Evolutionary conservation across 2,797 vertebrate genomes (phyloP), one percentile per base, ranked within the genome.

Genomic region (Denticeps clupeoides): DNA sequence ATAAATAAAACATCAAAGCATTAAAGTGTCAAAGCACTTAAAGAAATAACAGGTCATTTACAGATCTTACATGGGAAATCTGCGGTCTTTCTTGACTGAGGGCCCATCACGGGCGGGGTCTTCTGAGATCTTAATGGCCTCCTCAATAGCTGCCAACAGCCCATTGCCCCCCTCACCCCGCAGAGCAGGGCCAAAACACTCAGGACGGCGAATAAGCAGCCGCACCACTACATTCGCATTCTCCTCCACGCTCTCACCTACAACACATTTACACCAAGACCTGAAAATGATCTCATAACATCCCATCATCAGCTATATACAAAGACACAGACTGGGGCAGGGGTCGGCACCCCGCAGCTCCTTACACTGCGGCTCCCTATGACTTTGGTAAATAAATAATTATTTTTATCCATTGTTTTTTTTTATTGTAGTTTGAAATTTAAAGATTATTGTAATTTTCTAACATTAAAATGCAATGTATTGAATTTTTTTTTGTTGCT

Each of bases 141-240:
- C 93, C 51, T 96, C 90, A 10, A 97, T 91, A 49, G 91, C 90
- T 0, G 88, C 89, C 57, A 97, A 61, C 8, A 97, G 78, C 22
- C 91, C 93, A 0, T 90, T 91, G 21, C 93, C 91, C 0, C 93
- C 93, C 69, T 95, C 91, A 0, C 93, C 91, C 56, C 92, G 73
- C 47, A 97, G 81, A 4, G 93, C 93, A 0, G 93, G 93, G 22
- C 93, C 93, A 0, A 97, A 97, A 65, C 91, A 94, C 65, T 97
- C 91, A 0, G 91, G 91, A 4, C 92, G 79, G 1, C 91, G 87
- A 62, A 96, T 95, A 37, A 95, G 82, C 62, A 97, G 82, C 15
- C 90, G 83, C 0, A 97, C 91, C 22, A 95, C 93, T 31, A 97
- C 93, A 0, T 94, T 95, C 56, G 93, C 91, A 1, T 97, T 97